A percentile compares a stretch with the other conserved stretches of the same genome.
Evolutionary conservation across 2,888 invertebrate genomes (phyloP).

Genomic region (Sussaba pulchella): DNA sequence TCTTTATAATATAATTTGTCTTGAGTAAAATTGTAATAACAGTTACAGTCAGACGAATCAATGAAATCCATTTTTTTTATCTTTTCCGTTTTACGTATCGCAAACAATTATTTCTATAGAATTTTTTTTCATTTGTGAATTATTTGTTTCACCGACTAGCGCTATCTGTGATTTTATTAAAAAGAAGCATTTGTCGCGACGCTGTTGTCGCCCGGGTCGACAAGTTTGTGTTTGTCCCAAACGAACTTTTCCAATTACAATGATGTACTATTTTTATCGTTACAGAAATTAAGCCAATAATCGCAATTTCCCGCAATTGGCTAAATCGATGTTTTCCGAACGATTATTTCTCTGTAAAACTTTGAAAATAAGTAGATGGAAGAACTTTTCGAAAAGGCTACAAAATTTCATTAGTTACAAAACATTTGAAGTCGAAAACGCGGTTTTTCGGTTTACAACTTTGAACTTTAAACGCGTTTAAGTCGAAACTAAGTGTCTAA

Average conservation of each 20-base stretch:
- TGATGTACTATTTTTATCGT: no score
- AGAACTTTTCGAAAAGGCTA: no score
- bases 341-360: no score
- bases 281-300: no score
- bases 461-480: no score
- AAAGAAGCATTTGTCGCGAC: slow-evolving; percentile 72
- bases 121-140: slow-evolving; percentile 57
- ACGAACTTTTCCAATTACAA: not conserved
- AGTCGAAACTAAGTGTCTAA: no score
- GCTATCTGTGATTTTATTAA: slow-evolving; percentile 81
- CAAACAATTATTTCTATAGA: slow-evolving; percentile 1
- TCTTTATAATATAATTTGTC: slow-evolving; percentile 72
- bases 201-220: not conserved
- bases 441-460: no score
- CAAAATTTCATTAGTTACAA: no score
- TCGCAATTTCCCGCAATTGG: no score
- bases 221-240: slow-evolving; percentile 10
- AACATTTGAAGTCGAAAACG: no score
- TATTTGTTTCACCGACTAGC: slow-evolving; percentile 72
- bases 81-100: not conserved
- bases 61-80: not conserved
- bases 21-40: slow-evolving; percentile 71
- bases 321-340: no score
- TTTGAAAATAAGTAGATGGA: no score
- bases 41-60: slow-evolving; percentile 62